A percentile compares a stretch with the other conserved stretches of the same genome.
Conservation (phyloP, 2,888 invertebrate species). For the Drosophila macrospina region DNA sequence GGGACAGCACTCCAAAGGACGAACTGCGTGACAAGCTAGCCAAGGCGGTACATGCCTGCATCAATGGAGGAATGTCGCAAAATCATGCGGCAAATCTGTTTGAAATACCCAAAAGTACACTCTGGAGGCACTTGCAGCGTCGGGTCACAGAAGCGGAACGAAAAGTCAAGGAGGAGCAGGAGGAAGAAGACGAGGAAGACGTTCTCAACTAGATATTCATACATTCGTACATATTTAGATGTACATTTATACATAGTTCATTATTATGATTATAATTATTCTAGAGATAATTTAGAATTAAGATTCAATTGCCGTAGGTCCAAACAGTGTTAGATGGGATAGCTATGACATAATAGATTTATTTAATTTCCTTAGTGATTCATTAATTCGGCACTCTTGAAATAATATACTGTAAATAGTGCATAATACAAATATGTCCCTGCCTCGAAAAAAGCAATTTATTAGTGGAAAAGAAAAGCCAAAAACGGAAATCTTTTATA, state of each 20-base stretch:
- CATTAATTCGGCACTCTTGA: neutral
- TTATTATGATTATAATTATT: slow-evolving; percentile 14
- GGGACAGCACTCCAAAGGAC: slow-evolving; percentile 84
- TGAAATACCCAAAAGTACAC: slow-evolving; percentile 85
- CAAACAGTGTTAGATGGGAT: neutral
- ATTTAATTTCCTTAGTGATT: neutral
- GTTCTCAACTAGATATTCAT: slow-evolving; percentile 32
- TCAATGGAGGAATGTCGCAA: slow-evolving; percentile 84
- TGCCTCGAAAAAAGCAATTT: no score
- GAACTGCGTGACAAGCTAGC: slow-evolving; percentile 82
- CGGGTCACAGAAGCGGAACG: slow-evolving; percentile 65
- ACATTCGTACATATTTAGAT: slow-evolving; percentile 31
- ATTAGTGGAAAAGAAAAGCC: neutral
- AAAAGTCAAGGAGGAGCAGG: slow-evolving; percentile 65
- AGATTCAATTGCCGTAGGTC: slow-evolving; percentile 6
- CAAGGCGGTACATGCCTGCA: slow-evolving; percentile 84
- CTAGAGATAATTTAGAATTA: slow-evolving; percentile 39
- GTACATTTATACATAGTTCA: slow-evolving; percentile 30
- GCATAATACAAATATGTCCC: no score
- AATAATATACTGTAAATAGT: slow-evolving; percentile 9
- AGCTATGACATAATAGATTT: neutral
- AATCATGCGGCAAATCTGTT: slow-evolving; percentile 85
- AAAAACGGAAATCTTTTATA: neutral
- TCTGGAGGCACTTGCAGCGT: slow-evolving; percentile 85
- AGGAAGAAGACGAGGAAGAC: slow-evolving; percentile 66